Evolutionary conservation across 1,140 invertebrate species (phyloP), one percentile per base, ranked within the genome.

Genomic region (Oryzaephilus surinamensis): DNA sequence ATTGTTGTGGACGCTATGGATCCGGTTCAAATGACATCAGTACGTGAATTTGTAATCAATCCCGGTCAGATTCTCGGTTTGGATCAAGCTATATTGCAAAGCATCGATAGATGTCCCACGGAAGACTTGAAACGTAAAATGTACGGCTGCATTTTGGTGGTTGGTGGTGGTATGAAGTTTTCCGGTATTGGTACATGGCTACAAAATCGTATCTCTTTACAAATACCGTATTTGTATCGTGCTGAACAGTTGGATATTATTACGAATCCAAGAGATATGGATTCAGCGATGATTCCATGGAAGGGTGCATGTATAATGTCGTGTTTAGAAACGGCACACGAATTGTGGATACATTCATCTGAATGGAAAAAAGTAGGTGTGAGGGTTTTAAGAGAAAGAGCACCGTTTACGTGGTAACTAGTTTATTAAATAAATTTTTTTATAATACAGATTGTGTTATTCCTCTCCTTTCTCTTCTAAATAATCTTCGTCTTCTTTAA

Each of bases 221-320:
- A 89, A 60, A 87, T 89, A 52, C 87, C 89, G 0, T 79, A 81
- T 43, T 63, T 75, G 45, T 84, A 79, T 48, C 71, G 81, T 62
- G 73, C 78, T 48, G 73, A 89, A 54, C 82, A 84, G 65, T 62
- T 85, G 43, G 84, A 89, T 62, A 81, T 89, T 26, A 81, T 88
- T 36, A 85, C 79, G 0, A 73, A 77, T 38, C 80, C 81, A 0
- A 86, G 95, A 63, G 91, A 95, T 52, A 84, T 92, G 67, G 90
- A 95, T 64, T 81, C 89, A 1, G 74, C 81, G 13, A 81, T 88
- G 63, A 84, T 84, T 0, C 72, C 84, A 1, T 96, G 92, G 92
- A 96, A 95, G 65, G 93, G 93, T 6, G 92, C 91, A 2, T 81
- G 88, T 2, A 84, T 97, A 10, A 78, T 96, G 73, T 87, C 86